Evolutionary conservation across 2,888 invertebrate species (phyloP).

Genomic region (Diarsia dahlii): DNA sequence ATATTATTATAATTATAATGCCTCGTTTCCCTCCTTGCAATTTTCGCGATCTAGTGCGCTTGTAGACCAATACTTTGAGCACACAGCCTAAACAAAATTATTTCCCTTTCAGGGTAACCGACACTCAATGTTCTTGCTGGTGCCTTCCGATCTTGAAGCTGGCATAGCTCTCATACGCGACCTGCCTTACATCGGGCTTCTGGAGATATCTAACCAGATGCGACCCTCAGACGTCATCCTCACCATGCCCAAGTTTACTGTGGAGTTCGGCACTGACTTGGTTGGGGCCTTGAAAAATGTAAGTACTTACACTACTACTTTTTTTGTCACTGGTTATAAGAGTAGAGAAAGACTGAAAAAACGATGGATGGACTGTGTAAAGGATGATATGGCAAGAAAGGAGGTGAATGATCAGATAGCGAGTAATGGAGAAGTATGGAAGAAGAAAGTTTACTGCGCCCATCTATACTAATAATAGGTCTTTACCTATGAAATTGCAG

Average conservation of each 20-base stretch:
- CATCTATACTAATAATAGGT: too few relatives aligned
- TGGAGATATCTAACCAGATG: slow-evolving; percentile 84
- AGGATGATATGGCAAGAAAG: too few relatives aligned
- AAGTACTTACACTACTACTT: background rate
- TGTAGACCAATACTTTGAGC: too few relatives aligned
- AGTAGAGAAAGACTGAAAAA: too few relatives aligned
- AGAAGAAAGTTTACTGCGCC: too few relatives aligned
- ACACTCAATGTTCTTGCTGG: slow-evolving; percentile 92
- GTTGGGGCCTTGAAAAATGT: slow-evolving; percentile 84
- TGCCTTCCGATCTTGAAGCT: slow-evolving; percentile 90
- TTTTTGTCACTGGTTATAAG: background rate
- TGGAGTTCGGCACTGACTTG: slow-evolving; percentile 90
- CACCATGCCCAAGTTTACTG: slow-evolving; percentile 91
- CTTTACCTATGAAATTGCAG: too few relatives aligned
- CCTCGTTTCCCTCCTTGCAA: too few relatives aligned
- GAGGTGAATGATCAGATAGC: too few relatives aligned
- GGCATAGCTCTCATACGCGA: slow-evolving; percentile 89
- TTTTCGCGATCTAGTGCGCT: too few relatives aligned
- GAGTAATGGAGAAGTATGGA: too few relatives aligned
- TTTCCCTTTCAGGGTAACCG: slow-evolving; percentile 87
- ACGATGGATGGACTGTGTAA: too few relatives aligned
- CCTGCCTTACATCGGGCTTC: slow-evolving; percentile 89
- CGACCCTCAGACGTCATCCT: slow-evolving; percentile 88
- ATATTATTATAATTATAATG: too few relatives aligned
- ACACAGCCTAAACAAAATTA: background rate